Evolutionary conservation across 2,113 vertebrate genomes (phyloP), one percentile per base, ranked within the genome.

Genomic region (Thomomys bottae): DNA sequence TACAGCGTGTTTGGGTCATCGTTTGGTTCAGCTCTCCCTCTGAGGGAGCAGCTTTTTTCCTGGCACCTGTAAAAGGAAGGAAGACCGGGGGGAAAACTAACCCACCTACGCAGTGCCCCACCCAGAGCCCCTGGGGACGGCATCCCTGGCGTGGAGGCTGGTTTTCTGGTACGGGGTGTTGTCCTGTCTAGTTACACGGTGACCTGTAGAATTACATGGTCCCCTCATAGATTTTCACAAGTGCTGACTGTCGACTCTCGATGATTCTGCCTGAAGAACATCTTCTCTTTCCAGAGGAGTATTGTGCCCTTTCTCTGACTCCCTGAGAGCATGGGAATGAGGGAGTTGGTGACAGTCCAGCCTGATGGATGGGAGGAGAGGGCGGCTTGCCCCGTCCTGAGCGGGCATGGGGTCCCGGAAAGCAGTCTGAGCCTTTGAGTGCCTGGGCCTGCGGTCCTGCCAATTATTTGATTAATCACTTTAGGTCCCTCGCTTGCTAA

Each of bases 201-300:
- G 49, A 4, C 49, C 49, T 54, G 15, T 18, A 15, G 49, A 17
- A 4, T 54, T 12, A 15, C 2, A 15, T 54, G 49, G 49, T 18
- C 8, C 28, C 63, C 91, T 94, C 95, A 64, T 63, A 90, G 4
- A 84, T 72, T 83, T 94, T 8, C 9, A 83, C n/a, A 91, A 70
- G 3, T 32, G 72, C 64, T 84, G 26, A 83, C 57, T 36, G 64
- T 72, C 84, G 18, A 73, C 42, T 94, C 82, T 77, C 9, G 63
- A 24, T 75, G 26, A 95, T 64, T 40, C 18, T 26, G 70, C 18
- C 75, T 59, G 94, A 49, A 84, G 54, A 34, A 6, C 61, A 4
- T 80, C 7, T 36, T 77, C 3, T 28, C 80, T 82, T 82, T 84
- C 49, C 36, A 85, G 66, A 15, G 72, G 18, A 80, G 30, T 28